These are phyloP conservation scores for Labeo calbasu DNA, from an alignment of 2,797 vertebrate species.

Conservation along the genomic window DNA sequence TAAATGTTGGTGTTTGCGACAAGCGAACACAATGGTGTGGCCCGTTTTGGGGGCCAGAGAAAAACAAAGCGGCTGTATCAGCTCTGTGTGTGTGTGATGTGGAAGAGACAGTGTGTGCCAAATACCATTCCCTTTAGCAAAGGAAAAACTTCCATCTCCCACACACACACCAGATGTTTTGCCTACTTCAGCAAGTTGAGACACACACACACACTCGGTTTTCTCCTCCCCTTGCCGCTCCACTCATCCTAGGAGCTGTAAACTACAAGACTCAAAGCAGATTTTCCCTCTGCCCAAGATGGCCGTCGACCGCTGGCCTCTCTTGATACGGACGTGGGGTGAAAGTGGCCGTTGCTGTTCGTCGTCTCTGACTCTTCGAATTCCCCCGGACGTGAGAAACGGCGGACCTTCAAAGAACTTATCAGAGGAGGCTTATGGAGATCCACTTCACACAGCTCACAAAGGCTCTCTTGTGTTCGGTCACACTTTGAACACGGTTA, in stretches of 20 bases:
- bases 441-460: constrained; percentile 23
- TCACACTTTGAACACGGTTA: constrained; percentile 11
- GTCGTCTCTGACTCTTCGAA: not conserved
- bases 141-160: constrained; percentile 62
- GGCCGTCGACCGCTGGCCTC: constrained; percentile 17
- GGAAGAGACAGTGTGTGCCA: constrained; percentile 57
- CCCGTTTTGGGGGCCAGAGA: constrained; percentile 31
- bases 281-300: constrained; percentile 46
- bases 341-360: not conserved
- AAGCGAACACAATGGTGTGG: constrained; percentile 39
- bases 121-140: constrained; percentile 64
- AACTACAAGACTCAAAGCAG: constrained; percentile 44
- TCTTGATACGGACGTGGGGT: constrained; percentile 2
- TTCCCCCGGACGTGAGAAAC: not conserved
- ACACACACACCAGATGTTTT: constrained; percentile 63
- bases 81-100: constrained; percentile 55
- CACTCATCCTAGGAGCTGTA: constrained; percentile 46
- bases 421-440: constrained; percentile 19
- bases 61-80: constrained; percentile 59
- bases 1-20: constrained; percentile 38
- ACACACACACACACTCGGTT: constrained; percentile 37
- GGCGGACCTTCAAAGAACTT: constrained; percentile 31
- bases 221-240: constrained; percentile 43
- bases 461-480: not conserved
- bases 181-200: constrained; percentile 62